Evolutionary conservation across 2,888 invertebrate species (phyloP), one percentile per base, ranked within the genome.

Genomic region (Dryomyza anilis): DNA sequence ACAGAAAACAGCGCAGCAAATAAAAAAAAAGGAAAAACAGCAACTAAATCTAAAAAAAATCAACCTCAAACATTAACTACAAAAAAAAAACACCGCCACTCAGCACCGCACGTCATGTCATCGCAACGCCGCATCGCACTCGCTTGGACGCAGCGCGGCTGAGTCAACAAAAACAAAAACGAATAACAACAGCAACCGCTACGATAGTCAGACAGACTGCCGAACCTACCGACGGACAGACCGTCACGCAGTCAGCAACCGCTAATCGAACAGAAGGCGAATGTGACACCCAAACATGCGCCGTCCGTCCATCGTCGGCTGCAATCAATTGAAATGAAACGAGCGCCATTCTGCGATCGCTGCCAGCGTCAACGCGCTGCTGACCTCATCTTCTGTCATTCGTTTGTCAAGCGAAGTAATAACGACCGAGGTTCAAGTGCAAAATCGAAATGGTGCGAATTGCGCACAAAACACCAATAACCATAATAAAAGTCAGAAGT

Each of bases 11-110:
- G 29, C 27, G 16, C 5, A 27, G 14, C 5, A 30, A 16, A 23
- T 12, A 27, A 21, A 53, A 27, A 2, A 29, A 53, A 27, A 27
- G 14, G 14, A 59, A 59, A 46, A 29, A n/a, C 59, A 16, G 27
- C 57, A 33, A 23, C 43, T 25, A 21, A 43, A 57, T 21, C 8
- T 12, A 39, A n/a, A 56, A 57, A 57, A 57, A 33, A 56, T 19
- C 3, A 29, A n/a, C n/a, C n/a, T n/a, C n/a, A n/a, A n/a, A n/a
- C n/a, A n/a, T n/a, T n/a, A n/a, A n/a, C n/a, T n/a, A n/a, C n/a
- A n/a, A n/a, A 25, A 36, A 57, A 57, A 23, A 56, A 30, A 43
- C 21, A n/a, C 45, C 25, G n/a, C 8, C 36, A 57, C 57, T 57
- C 33, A 19, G 43, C 6, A 12, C 19, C 23, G 55, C 30, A 7